These are phyloP conservation scores for Tenrec ecaudatus DNA, from an alignment of 2,113 vertebrate genomes.

Conservation along the genomic window DNA sequence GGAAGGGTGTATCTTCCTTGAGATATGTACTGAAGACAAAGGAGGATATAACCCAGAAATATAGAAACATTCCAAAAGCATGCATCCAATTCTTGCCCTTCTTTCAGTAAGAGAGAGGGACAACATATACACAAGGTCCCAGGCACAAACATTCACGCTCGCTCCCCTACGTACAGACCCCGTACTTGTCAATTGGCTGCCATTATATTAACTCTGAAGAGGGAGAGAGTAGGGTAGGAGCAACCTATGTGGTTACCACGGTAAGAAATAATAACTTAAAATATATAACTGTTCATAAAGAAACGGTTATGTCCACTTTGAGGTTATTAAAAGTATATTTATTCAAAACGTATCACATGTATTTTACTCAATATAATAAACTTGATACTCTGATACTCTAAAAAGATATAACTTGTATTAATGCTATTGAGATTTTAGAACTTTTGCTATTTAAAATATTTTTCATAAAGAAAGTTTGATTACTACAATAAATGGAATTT, in stretches of 20 bases:
- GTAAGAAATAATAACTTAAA: neutral
- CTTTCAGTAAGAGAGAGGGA: neutral
- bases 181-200: neutral
- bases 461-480: too few species aligned
- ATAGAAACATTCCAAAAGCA: neutral
- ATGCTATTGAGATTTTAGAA: conserved; percentile 43
- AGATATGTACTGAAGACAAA: neutral
- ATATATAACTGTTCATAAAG: neutral
- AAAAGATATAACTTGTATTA: neutral
- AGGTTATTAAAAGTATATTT: neutral
- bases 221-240: neutral
- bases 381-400: neutral
- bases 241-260: neutral
- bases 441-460: conserved; percentile 10
- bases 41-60: neutral
- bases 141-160: neutral
- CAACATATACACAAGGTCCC: neutral
- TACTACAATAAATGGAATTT: neutral
- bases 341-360: neutral
- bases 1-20: too few species aligned
- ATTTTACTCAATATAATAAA: neutral
- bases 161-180: neutral
- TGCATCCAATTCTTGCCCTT: neutral
- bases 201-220: neutral
- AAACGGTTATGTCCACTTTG: neutral